Conservation (phyloP, 1,140 invertebrate genomes). For the Wiebesia pumilae region DNA sequence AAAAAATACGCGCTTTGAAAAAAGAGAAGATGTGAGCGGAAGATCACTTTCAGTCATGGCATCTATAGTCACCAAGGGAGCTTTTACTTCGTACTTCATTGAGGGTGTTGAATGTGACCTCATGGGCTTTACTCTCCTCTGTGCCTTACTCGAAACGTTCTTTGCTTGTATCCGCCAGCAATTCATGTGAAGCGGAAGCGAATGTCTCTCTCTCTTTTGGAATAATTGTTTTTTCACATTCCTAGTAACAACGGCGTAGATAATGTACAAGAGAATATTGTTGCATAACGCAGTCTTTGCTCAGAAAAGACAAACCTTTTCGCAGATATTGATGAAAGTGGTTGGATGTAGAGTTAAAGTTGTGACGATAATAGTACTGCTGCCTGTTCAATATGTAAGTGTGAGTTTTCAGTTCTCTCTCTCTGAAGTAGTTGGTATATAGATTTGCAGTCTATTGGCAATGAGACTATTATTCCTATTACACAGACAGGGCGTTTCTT, state of each 20-base stretch:
- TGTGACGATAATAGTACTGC: background rate
- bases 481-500: slow-evolving; percentile 20
- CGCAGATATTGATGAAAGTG: background rate
- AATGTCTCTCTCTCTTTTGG: background rate
- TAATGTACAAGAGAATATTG: background rate
- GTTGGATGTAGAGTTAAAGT: background rate
- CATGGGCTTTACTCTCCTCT: background rate
- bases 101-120: slow-evolving; percentile 40
- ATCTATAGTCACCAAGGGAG: slow-evolving; percentile 9
- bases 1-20: slow-evolving; percentile 9
- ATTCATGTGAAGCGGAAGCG: slow-evolving; percentile 34
- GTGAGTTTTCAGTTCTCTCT: background rate
- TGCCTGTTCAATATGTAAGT: no score
- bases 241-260: background rate
- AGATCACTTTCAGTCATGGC: background rate
- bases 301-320: slow-evolving; percentile 8
- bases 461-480: background rate
- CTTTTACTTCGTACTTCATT: slow-evolving; percentile 31
- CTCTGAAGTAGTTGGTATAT: background rate
- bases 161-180: slow-evolving; percentile 2
- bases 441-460: background rate
- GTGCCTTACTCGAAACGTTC: background rate
- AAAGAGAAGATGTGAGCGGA: background rate
- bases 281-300: background rate
- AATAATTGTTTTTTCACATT: slow-evolving; percentile 14